Evolutionary conservation across 2,113 vertebrate species (phyloP).

Genomic region (Psephotus haematonotus): DNA sequence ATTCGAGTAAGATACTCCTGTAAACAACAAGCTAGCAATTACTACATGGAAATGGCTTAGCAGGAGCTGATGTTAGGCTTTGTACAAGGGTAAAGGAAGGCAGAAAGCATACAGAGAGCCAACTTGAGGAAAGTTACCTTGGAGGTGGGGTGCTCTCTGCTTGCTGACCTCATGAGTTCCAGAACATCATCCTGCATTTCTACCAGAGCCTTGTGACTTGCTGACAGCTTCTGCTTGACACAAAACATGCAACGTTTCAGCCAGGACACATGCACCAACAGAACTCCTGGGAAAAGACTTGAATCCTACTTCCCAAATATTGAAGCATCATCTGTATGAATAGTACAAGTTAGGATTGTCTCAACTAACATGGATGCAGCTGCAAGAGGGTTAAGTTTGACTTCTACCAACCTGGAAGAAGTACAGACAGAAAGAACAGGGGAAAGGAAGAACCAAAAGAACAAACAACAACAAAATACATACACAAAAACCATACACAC

Average conservation of each 20-base stretch:
- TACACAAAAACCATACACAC: neutral
- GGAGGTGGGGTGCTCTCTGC: conserved; percentile 82
- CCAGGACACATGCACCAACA: neutral
- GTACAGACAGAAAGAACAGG: neutral
- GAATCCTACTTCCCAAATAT: neutral
- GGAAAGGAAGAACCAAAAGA: neutral
- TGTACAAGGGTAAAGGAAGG: neutral
- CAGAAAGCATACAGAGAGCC: neutral
- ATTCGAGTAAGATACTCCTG: conserved; percentile 88
- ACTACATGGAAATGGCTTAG: neutral
- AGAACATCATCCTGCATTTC: conserved; percentile 94
- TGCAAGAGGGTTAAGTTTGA: neutral
- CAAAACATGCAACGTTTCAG: neutral
- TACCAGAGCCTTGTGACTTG: conserved; percentile 95
- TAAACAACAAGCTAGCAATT: neutral
- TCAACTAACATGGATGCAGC: neutral
- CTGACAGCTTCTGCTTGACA: conserved; percentile 89
- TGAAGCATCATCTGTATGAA: neutral
- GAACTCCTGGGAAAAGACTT: neutral
- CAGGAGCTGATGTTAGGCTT: neutral
- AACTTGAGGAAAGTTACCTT: conserved; percentile 76
- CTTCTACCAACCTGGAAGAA: neutral
- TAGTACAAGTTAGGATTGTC: neutral
- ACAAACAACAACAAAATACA: neutral
- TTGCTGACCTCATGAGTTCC: conserved; percentile 85